These are phyloP conservation scores for Leuciscus waleckii DNA, from an alignment of 2,797 vertebrate genomes.

Conservation along the genomic window DNA sequence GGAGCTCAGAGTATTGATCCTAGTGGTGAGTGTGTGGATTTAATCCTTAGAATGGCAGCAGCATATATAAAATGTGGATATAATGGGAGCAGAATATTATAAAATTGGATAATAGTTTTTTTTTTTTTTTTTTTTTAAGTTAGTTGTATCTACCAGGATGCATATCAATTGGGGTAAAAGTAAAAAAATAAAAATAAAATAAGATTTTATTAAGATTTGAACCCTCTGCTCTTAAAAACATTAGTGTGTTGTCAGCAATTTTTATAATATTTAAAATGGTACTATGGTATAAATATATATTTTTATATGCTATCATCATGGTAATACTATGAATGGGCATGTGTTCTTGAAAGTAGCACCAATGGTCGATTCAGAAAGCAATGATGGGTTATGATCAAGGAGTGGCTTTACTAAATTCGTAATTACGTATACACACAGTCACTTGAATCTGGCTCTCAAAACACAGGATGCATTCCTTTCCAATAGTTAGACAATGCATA, in stretches of 20 bases:
- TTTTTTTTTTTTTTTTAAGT: neutral
- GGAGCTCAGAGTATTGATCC: constrained; percentile 86
- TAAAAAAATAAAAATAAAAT: too few relatives aligned
- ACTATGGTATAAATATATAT: too few relatives aligned
- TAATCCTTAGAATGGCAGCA: neutral
- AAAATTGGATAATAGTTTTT: too few relatives aligned
- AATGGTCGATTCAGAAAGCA: too few relatives aligned
- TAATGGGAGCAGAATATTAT: too few relatives aligned
- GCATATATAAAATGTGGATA: neutral
- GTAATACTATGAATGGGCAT: too few relatives aligned
- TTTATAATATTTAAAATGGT: neutral
- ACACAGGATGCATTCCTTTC: neutral
- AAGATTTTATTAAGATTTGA: neutral
- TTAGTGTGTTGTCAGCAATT: neutral
- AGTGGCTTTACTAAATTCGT: too few relatives aligned
- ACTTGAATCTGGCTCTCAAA: neutral
- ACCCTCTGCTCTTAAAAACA: neutral
- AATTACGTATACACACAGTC: too few relatives aligned
- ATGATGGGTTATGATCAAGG: too few relatives aligned
- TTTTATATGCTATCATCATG: too few relatives aligned
- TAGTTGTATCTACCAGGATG: neutral
- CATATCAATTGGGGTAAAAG: neutral
- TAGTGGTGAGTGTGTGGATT: constrained; percentile 86
- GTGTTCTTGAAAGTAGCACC: too few relatives aligned
- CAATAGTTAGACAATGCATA: neutral